Evolutionary conservation across 1,140 invertebrate genomes (phyloP).

Genomic region (Platyura marginata): DNA sequence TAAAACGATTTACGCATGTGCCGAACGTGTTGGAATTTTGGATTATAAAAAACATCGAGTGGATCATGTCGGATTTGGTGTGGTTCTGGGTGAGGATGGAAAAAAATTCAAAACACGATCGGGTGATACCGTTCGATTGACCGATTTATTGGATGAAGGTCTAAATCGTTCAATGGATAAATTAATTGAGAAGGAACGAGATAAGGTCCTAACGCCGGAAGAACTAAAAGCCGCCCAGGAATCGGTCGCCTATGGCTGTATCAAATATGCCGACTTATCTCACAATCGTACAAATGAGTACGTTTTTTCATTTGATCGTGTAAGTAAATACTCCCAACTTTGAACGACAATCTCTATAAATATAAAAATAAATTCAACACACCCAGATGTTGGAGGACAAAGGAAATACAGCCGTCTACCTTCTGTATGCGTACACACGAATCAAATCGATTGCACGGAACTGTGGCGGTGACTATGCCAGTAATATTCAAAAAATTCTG

Average conservation of each 20-base stretch:
- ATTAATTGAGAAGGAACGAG: slow-evolving; percentile 75
- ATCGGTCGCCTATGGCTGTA: slow-evolving; percentile 93
- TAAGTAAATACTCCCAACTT: too few species aligned
- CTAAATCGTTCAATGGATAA: slow-evolving; percentile 68
- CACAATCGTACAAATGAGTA: slow-evolving; percentile 92
- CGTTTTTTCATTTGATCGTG: slow-evolving; percentile 91
- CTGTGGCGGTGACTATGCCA: slow-evolving; percentile 40
- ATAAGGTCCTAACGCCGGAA: slow-evolving; percentile 65
- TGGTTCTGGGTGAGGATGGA: slow-evolving; percentile 95
- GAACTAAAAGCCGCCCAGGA: slow-evolving; percentile 74
- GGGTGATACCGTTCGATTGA: slow-evolving; percentile 83
- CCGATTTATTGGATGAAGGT: slow-evolving; percentile 89
- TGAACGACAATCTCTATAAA: too few species aligned
- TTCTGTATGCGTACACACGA: slow-evolving; percentile 88
- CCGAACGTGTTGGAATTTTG: slow-evolving; percentile 48
- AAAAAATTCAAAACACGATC: slow-evolving; percentile 99
- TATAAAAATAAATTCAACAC: too few species aligned
- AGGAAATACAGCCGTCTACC: slow-evolving; percentile 96
- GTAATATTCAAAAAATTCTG: slow-evolving; percentile 31
- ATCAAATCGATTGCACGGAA: slow-evolving; percentile 82
- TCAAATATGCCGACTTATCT: slow-evolving; percentile 94
- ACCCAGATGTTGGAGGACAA: slow-evolving; percentile 90
- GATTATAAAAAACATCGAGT: slow-evolving; percentile 42
- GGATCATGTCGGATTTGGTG: slow-evolving; percentile 90
- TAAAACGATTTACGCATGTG: slow-evolving; percentile 51